These are phyloP conservation scores for Tetragonisca angustula DNA, from an alignment of 2,888 invertebrate genomes.

Conservation along the genomic window DNA sequence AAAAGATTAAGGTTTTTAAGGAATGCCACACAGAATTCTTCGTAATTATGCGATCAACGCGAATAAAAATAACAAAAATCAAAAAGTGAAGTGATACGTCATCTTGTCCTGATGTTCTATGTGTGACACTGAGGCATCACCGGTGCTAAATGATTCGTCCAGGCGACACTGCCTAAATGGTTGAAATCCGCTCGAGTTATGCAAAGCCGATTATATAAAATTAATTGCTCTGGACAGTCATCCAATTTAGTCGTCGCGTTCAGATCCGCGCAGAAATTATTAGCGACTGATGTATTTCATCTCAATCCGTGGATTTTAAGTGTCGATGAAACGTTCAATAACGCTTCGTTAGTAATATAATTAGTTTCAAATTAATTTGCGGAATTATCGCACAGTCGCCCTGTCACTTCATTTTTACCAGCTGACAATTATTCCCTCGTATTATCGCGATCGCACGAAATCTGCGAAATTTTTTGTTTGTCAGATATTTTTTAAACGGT, in stretches of 20 bases:
- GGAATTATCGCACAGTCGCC: neutral
- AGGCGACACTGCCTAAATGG: constrained; percentile 22
- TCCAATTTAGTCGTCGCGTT: constrained; percentile 30
- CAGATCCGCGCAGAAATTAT: constrained; percentile 33
- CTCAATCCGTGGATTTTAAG: neutral
- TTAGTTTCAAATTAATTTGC: neutral
- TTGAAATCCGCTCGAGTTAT: constrained; percentile 30
- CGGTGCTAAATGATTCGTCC: constrained; percentile 28
- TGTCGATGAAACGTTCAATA: constrained; percentile 1
- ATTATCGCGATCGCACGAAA: neutral
- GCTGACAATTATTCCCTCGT: neutral
- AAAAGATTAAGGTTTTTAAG: no score
- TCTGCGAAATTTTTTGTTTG: neutral
- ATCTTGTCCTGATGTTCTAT: neutral
- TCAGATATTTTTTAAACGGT: neutral
- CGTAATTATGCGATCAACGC: neutral
- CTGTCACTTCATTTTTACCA: neutral
- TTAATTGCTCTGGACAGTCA: constrained; percentile 41
- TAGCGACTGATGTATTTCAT: constrained; percentile 9
- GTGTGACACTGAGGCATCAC: neutral
- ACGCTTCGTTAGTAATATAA: neutral
- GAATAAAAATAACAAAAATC: neutral
- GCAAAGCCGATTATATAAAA: constrained; percentile 53
- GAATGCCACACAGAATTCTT: no score
- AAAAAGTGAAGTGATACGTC: neutral